Evolutionary conservation across 2,797 vertebrate species (phyloP), one percentile per base, ranked within the genome.

Genomic region (Mus spretus): DNA sequence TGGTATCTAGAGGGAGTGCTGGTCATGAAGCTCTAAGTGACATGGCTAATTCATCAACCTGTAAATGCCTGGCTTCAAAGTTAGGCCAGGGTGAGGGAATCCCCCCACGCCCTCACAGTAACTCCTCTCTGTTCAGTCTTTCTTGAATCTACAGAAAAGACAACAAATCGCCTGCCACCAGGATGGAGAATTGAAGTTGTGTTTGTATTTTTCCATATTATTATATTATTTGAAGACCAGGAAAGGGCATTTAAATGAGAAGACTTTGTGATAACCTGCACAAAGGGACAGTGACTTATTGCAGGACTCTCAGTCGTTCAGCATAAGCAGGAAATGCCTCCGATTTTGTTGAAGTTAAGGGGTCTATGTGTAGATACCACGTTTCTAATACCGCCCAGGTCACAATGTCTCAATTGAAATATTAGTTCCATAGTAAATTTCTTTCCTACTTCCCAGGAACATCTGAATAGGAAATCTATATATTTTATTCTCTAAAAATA

Each of bases 1-100:
- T 26, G 22, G 17, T 84, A n/a, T 92, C 61, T 61, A 28, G 63
- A 34, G 80, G 95, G n/a, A n/a, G 24, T 3, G n/a, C 15, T 19
- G 9, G 24, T 72, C 88, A 28, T 47, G 65, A 61, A 92, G 40
- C 55, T 87, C 0, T 65, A 94, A 53, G 70, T 72, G 82, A 70
- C 55, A 85, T 10, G 72, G 92, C 37, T 97, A 96, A 97, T 97
- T 96, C 81, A 97, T 96, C 94, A 96, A 86, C 75, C 53, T 50
- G 13, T 74, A 89, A 74, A 89, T 5, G 3, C 57, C 50, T 37
- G 59, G 14, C 24, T 95, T 96, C 82, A 34, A n/a, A 74, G 67
- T 67, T 50, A 75, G 37, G 37, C 19, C 13, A 15, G 47, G 59
- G 10, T 0, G 0, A 89, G 74, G n/a, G 17, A 61, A 72, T 47